Base-by-base conservation (phyloP, 2,113 vertebrate species). In the Tachysurus vachellii region DNA sequence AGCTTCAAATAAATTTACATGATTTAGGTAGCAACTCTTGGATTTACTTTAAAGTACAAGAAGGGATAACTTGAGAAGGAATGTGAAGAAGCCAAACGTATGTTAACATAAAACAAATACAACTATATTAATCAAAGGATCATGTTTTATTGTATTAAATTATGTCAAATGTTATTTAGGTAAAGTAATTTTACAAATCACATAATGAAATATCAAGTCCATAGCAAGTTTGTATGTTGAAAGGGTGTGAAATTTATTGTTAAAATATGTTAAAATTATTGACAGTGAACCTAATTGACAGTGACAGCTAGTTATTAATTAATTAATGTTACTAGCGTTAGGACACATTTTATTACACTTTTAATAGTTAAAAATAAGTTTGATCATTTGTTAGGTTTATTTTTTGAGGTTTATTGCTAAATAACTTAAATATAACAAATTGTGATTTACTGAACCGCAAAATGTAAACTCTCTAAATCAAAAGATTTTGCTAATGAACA, bases 251-350 rank as follows among this genome's bases (percentile, higher is more conserved):
- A 11, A 59, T 19, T 80, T 59, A 42, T 36, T 59, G 54, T 59
- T 50, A 2, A 50, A 50, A 50, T 50, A 50, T 50, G 8, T 5
- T 50, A 3, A 50, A 50, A 50, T 80, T 59, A 59, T 36, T 59
- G 54, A 42, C n/a, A 59, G 36, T 59, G 73, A 50, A 88, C 54
- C 14, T 80, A 79, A 47, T 44, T 84, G 54, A 56, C 54, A 80
- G 44, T 80, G 9, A 80, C 28, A 36, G 28, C 79, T 31, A 80
- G 79, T 80, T 80, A 31, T 57, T 36, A 23, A 53, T 5, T 66
- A 3, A 21, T 50, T 50, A 11, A 75, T 75, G 1, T 7, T 50
- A 75, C 26, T 75, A 2, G 9, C 3, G 21, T 50, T 6, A 42
- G 42, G 42, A 47, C 10, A 50, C 4, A 47, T 75, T 47, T 50